Evolutionary conservation across 2,113 vertebrate species (phyloP), one percentile per base, ranked within the genome.

Genomic region (Platysteira castanea): DNA sequence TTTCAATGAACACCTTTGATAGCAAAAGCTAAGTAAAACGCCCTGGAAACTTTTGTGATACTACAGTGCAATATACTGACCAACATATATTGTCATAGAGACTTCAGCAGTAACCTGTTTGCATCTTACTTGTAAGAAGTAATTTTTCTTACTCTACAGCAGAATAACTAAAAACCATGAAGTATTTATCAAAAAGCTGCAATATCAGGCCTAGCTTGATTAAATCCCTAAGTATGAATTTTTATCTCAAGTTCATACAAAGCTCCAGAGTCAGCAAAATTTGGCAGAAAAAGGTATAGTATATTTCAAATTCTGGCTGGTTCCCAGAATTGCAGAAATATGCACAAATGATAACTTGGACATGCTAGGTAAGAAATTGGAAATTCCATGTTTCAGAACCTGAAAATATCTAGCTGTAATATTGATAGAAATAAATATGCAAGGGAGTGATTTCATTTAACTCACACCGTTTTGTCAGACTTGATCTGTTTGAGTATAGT

Each of bases 11-110:
- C 10, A 28, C 12, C 4, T 70, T 84, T 59, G 22, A 77, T 35
- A 79, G 23, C 8, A 41, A 93, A 95, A 95, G 28, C 47, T 64
- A 93, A 93, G 20, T 56, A 74, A 95, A 95, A 93, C 47, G 68
- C 24, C 61, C 69, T 57, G 87, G 26, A 68, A 96, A 91, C 4
- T 56, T 78, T 71, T 35, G 9, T 64, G 8, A 44, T 41, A 73
- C 39, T 35, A 33, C 27, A 35, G 24, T 41, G 69, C 27, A 30
- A 28, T 52, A 56, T 27, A 41, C 41, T 84, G 46, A 61, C 26
- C 7, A 64, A 7, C 13, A 37, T 28, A 41, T 68, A 26, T 44
- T 49, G 53, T 31, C 37, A 50, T 28, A 41, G 30, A 74, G 47
- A 52, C 8, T 35, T 82, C 7, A 70, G 15, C 10, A 74, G n/a